Evolutionary conservation across 2,113 vertebrate species (phyloP).

Genomic region (Hiodon alosoides): DNA sequence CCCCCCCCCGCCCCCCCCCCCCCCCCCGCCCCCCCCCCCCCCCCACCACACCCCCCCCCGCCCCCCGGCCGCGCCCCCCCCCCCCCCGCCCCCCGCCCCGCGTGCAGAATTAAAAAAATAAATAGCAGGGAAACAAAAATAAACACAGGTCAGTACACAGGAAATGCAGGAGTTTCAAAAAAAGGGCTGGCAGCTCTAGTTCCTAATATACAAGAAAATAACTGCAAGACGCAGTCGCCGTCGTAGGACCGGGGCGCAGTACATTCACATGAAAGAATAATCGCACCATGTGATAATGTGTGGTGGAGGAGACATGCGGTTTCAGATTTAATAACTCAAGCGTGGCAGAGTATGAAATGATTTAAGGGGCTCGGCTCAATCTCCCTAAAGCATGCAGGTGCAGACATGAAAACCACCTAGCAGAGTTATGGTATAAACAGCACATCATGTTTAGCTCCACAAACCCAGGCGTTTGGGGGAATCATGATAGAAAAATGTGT

Average conservation of each 20-base stretch:
- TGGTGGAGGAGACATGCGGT: constrained; percentile 31
- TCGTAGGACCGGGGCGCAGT: constrained; percentile 83
- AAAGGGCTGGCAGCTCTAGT: constrained; percentile 83
- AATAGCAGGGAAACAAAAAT: constrained; percentile 77
- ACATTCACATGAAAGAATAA: constrained; percentile 79
- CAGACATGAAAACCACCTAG: constrained; percentile 59
- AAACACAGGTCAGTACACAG: constrained; percentile 94
- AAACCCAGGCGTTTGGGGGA: constrained; percentile 35
- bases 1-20: too few species aligned
- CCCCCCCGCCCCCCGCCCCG: too few species aligned
- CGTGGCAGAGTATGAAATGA: constrained; percentile 77
- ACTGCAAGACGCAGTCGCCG: constrained; percentile 85
- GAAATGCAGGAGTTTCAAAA: constrained; percentile 93
- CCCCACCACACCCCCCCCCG: too few species aligned
- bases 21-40: too few species aligned
- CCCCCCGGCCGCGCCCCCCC: too few species aligned
- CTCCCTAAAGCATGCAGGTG: constrained; percentile 67
- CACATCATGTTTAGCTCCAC: constrained; percentile 42
- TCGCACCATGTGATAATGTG: constrained; percentile 60
- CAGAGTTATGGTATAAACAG: constrained; percentile 49
- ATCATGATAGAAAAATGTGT: constrained; percentile 34
- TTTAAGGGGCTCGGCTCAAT: constrained; percentile 58
- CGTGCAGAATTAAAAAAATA: constrained; percentile 68
- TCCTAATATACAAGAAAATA: constrained; percentile 74
- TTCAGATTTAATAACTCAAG: constrained; percentile 69